These are phyloP conservation scores for Calephelis virginiensis DNA, from an alignment of 1,140 invertebrate genomes.

Conservation along the genomic window DNA sequence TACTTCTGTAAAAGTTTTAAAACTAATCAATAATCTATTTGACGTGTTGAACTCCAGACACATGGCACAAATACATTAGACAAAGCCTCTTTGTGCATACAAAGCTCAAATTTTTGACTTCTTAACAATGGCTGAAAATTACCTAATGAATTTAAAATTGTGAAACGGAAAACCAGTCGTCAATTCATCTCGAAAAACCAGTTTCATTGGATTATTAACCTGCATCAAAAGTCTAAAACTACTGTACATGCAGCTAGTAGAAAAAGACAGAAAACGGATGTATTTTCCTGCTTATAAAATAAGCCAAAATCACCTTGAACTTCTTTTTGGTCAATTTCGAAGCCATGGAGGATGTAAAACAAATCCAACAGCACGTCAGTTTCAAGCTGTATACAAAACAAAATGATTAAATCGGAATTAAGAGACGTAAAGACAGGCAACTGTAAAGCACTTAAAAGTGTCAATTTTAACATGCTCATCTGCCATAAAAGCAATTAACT, in stretches of 20 bases:
- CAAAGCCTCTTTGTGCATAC: not conserved
- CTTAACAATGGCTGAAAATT: not conserved
- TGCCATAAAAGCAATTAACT: too few species aligned
- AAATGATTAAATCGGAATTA: too few species aligned
- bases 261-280: not conserved
- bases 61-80: not conserved
- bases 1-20: not conserved
- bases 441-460: too few species aligned
- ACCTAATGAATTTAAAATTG: slow-evolving; percentile 1
- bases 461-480: too few species aligned
- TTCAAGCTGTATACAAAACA: too few species aligned
- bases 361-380: too few species aligned
- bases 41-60: not conserved
- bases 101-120: not conserved
- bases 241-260: too few species aligned
- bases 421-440: too few species aligned
- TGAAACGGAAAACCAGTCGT: not conserved
- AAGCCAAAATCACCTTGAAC: not conserved
- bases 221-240: not conserved
- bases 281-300: not conserved
- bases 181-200: not conserved
- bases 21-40: not conserved
- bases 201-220: not conserved
- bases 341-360: too few species aligned
- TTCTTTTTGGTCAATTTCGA: not conserved